phyloP scores from a whole-genome alignment of 2,797 vertebrate genomes.

The Todus mexicanus region DNA sequence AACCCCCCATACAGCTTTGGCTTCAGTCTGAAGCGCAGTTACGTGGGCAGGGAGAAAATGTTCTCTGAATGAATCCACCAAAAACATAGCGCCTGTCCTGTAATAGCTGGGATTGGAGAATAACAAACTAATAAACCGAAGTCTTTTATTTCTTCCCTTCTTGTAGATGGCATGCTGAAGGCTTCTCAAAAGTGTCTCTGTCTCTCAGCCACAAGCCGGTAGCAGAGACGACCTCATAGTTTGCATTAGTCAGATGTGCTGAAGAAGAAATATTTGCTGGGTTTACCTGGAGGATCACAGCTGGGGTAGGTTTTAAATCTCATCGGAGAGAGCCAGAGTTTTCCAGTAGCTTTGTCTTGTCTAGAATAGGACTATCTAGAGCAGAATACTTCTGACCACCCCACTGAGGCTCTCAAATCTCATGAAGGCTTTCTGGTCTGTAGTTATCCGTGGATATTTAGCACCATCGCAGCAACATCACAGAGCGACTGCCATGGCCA shows the following conservation, averaged over 20 bases:
- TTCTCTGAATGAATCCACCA: slow-evolving; percentile 36
- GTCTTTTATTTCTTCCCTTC: background rate
- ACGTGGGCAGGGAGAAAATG: slow-evolving; percentile 31
- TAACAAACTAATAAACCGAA: slow-evolving; percentile 21
- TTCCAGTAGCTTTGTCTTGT: background rate
- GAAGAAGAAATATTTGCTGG: background rate
- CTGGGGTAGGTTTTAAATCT: background rate
- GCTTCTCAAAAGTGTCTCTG: background rate
- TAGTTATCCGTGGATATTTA: background rate
- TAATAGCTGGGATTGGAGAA: background rate
- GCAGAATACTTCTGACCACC: background rate
- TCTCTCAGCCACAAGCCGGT: background rate
- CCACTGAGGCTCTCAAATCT: background rate
- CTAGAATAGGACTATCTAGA: background rate
- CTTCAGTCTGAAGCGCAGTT: slow-evolving; percentile 18
- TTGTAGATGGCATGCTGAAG: background rate
- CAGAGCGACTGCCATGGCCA: background rate
- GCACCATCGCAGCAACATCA: background rate
- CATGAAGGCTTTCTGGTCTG: background rate
- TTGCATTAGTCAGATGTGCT: background rate
- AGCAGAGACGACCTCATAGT: background rate
- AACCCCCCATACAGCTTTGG: background rate
- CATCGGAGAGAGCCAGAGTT: background rate
- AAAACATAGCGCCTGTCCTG: background rate
- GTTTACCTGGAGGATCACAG: background rate